Conservation (phyloP, 2,113 vertebrate genomes). For the Chitala chitala region DNA sequence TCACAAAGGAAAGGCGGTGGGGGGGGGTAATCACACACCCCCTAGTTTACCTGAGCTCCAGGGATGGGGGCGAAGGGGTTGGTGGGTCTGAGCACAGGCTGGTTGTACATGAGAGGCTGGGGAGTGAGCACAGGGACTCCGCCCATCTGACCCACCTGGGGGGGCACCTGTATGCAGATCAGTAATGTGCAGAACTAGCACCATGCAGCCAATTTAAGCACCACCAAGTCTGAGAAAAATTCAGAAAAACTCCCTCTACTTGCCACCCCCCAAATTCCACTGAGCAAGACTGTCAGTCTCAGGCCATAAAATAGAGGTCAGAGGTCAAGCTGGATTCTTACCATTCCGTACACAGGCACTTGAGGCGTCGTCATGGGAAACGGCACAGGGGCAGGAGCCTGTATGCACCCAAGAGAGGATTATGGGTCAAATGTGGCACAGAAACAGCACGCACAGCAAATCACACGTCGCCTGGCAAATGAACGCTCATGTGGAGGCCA, state of each 20-base stretch:
- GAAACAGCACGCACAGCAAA: background rate
- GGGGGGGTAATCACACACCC: too few relatives aligned
- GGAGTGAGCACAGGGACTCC: conserved; percentile 72
- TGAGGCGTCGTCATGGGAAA: conserved; percentile 81
- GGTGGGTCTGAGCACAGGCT: conserved; percentile 74
- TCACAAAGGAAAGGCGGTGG: background rate
- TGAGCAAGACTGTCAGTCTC: too few relatives aligned
- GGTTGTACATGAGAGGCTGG: conserved; percentile 77
- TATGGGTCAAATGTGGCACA: background rate
- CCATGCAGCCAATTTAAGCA: background rate
- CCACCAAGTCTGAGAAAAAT: background rate
- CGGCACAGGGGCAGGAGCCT: conserved; percentile 74
- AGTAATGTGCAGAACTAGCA: too few relatives aligned
- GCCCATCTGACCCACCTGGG: conserved; percentile 71
- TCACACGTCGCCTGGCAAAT: background rate
- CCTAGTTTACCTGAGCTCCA: conserved; percentile 83
- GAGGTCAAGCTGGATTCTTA: conserved; percentile 49
- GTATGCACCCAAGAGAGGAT: conserved; percentile 28
- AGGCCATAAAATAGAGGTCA: background rate
- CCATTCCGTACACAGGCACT: conserved; percentile 92
- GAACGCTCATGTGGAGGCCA: background rate
- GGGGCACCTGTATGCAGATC: conserved; percentile 64
- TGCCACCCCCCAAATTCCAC: background rate
- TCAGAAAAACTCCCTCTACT: background rate
- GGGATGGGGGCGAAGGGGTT: conserved; percentile 75